phyloP scores from a whole-genome alignment of 1,140 invertebrate species.

The Atta texana region DNA sequence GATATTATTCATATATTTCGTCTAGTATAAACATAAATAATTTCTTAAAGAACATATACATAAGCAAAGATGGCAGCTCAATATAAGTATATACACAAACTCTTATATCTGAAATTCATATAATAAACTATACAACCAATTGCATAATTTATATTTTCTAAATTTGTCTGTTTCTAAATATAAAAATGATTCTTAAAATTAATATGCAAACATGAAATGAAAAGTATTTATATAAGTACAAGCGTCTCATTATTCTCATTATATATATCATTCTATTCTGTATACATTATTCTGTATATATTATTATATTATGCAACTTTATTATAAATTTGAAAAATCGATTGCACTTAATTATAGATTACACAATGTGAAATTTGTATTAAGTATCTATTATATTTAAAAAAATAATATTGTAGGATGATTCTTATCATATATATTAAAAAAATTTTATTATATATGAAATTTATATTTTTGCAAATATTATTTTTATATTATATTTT shows the following conservation, averaged over 20 bases:
- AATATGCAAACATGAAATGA: conserved; percentile 27
- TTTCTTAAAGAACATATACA: conserved; percentile 13
- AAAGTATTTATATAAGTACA: conserved; percentile 43
- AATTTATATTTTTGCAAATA: not conserved
- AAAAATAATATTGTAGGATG: conserved; percentile 23
- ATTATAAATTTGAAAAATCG: conserved; percentile 34
- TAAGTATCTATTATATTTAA: conserved; percentile 19
- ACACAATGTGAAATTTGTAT: not conserved
- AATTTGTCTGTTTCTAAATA: not conserved
- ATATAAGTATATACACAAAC: conserved; percentile 35
- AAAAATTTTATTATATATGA: not conserved
- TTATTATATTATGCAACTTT: conserved; percentile 12
- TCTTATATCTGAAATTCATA: conserved; percentile 6
- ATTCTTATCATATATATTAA: conserved; percentile 14
- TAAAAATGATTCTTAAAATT: conserved; percentile 26
- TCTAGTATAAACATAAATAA: conserved; percentile 27
- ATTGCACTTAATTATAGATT: conserved; percentile 20
- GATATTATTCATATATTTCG: not conserved
- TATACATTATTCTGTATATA: not conserved
- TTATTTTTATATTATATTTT: conserved; percentile 5
- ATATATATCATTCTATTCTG: not conserved
- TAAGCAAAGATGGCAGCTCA: conserved; percentile 54
- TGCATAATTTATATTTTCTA: conserved; percentile 25
- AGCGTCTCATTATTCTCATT: not conserved
- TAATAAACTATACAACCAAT: conserved; percentile 14